These are phyloP conservation scores for Vollenhovia emeryi DNA, from an alignment of 1,140 invertebrate species.

Conservation along the genomic window DNA sequence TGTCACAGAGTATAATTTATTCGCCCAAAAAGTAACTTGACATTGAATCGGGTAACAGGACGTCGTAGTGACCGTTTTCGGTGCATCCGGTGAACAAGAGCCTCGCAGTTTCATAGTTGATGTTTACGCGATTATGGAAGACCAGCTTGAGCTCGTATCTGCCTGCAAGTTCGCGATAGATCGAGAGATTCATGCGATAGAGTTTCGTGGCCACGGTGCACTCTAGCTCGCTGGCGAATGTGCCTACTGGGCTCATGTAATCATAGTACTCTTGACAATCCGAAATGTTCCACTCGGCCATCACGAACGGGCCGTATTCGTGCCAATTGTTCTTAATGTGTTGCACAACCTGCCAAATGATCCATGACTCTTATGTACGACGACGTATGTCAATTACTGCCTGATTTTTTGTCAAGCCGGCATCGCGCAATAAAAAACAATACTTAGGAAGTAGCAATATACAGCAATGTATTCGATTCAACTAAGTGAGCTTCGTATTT, in stretches of 20 bases:
- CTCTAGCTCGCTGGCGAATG: slow-evolving; percentile 80
- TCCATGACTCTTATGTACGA: background rate
- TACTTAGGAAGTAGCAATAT: background rate
- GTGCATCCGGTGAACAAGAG: slow-evolving; percentile 78
- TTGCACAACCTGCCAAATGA: slow-evolving; percentile 73
- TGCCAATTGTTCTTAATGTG: slow-evolving; percentile 77
- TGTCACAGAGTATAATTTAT: background rate
- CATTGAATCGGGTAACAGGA: slow-evolving; percentile 66
- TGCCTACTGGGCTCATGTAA: slow-evolving; percentile 78
- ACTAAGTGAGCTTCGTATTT: background rate
- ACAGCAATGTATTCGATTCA: background rate
- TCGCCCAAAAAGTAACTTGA: background rate
- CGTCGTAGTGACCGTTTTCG: slow-evolving; percentile 80
- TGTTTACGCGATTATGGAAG: slow-evolving; percentile 72
- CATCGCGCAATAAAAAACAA: background rate
- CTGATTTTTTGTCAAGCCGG: background rate
- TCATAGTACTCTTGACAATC: slow-evolving; percentile 70
- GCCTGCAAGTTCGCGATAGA: slow-evolving; percentile 75
- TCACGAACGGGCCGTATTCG: slow-evolving; percentile 77
- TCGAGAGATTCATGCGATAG: slow-evolving; percentile 78
- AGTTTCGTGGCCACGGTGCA: slow-evolving; percentile 78
- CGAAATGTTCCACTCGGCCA: slow-evolving; percentile 80
- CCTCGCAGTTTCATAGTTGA: slow-evolving; percentile 70
- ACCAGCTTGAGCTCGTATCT: slow-evolving; percentile 72
- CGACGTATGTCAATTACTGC: slow-evolving; percentile 24